Percentiles rank a stretch among this genome's conserved stretches.
Conservation (phyloP, 2,888 invertebrate genomes). For the Pinctada fucata region DNA sequence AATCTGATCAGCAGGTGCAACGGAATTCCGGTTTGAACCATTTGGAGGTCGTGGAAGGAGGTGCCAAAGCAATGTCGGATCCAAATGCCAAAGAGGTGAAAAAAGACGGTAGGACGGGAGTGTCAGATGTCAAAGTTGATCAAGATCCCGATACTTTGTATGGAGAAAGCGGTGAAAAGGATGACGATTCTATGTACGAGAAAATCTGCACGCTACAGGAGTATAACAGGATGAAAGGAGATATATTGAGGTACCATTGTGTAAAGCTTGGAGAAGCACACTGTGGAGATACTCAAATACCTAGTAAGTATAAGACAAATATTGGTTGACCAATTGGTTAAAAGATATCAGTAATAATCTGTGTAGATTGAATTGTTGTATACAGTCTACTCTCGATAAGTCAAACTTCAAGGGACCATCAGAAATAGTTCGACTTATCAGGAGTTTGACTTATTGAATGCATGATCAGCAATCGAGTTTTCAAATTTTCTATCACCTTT, state of each 20-base stretch:
- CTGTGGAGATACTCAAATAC: conserved; percentile 51
- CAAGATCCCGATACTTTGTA: conserved; percentile 13
- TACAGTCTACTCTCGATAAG: too few relatives aligned
- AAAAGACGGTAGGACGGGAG: neutral
- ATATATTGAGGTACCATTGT: conserved; percentile 68
- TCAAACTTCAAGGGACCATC: too few relatives aligned
- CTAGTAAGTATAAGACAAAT: conserved; percentile 18
- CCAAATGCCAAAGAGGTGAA: neutral
- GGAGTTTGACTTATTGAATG: too few relatives aligned
- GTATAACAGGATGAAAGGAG: conserved; percentile 65
- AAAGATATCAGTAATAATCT: neutral
- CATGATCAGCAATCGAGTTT: too few relatives aligned
- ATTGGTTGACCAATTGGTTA: neutral
- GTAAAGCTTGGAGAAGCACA: conserved; percentile 63
- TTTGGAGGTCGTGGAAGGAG: conserved; percentile 1
- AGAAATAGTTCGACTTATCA: too few relatives aligned
- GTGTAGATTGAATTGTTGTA: too few relatives aligned
- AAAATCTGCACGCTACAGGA: conserved; percentile 58
- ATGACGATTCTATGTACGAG: conserved; percentile 25
- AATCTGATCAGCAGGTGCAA: neutral
- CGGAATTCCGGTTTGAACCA: neutral
- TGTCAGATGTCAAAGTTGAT: conserved; percentile 11
- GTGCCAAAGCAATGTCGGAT: neutral
- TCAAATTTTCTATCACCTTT: too few relatives aligned
- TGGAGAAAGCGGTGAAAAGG: conserved; percentile 20